A percentile compares a stretch with the other conserved stretches of the same genome.
phyloP scores from a whole-genome alignment of 1,140 invertebrate species.

The Campoletis sonorensis region DNA sequence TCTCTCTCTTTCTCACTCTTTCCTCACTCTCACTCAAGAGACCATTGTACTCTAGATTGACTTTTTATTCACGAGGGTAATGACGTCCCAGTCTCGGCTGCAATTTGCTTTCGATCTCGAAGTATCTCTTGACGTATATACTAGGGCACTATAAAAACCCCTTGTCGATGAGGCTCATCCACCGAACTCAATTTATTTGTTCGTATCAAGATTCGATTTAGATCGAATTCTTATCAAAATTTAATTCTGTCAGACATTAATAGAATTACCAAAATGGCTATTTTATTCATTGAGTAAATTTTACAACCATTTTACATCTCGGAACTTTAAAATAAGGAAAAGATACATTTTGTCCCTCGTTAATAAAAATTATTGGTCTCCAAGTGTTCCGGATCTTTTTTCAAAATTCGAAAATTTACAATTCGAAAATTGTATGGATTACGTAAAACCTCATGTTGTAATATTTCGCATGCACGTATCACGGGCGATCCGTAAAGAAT shows the following conservation, averaged over 20 bases:
- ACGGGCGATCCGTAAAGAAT: slow-evolving; percentile 13
- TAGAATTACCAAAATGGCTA: too few species aligned
- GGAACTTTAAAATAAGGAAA: too few species aligned
- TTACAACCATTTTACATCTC: too few species aligned
- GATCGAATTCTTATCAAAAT: too few species aligned
- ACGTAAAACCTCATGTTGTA: background rate
- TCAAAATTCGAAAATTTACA: too few species aligned
- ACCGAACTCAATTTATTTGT: slow-evolving; percentile 8
- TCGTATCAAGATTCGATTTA: background rate
- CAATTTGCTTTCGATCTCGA: slow-evolving; percentile 34
- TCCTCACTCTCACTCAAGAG: slow-evolving; percentile 28
- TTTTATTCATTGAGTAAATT: background rate
- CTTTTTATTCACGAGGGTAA: slow-evolving; percentile 66
- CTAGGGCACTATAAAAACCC: background rate
- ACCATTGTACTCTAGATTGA: slow-evolving; percentile 67
- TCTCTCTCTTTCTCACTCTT: slow-evolving; percentile 4
- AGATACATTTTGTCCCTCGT: background rate
- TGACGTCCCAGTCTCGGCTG: slow-evolving; percentile 53
- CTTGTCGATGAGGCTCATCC: slow-evolving; percentile 31
- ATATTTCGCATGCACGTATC: background rate
- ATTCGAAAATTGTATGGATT: background rate
- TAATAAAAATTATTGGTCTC: background rate
- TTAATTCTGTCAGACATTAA: too few species aligned
- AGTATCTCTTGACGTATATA: background rate
- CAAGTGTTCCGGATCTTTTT: too few species aligned